A percentile compares a stretch with the other conserved stretches of the same genome.
Evolutionary conservation across 53 echinoderm and acorn worm genomes (phyloP).

Genomic region (Paracentrotus lividus): DNA sequence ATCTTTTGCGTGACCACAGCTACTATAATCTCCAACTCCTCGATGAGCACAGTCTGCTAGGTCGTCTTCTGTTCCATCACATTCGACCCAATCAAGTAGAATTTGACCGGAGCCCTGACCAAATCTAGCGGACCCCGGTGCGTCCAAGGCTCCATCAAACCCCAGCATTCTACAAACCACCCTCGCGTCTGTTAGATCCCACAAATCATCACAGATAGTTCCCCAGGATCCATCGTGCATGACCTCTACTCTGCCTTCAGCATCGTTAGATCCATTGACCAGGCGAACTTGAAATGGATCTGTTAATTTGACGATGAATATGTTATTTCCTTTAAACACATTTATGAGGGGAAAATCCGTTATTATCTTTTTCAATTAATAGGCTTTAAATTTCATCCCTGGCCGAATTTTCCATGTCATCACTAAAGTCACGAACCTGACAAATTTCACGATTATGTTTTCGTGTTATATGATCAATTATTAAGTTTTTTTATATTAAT

Average conservation of each 20-base stretch:
- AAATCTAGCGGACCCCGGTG: conserved; percentile 4
- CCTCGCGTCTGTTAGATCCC: conserved; percentile 59
- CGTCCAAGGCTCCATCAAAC: conserved; percentile 27
- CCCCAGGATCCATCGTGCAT: conserved; percentile 41
- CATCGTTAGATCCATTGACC: neutral
- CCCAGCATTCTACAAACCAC: conserved; percentile 62
- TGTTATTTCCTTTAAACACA: too few relatives aligned
- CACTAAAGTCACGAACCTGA: too few relatives aligned
- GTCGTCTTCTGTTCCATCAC: conserved; percentile 28
- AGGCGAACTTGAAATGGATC: conserved; percentile 48
- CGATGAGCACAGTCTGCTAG: conserved; percentile 21
- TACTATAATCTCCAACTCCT: neutral
- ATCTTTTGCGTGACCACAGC: conserved; percentile 8
- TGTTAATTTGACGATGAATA: neutral
- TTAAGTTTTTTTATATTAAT: too few relatives aligned
- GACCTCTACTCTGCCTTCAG: conserved; percentile 63
- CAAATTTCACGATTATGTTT: neutral
- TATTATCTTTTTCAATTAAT: too few relatives aligned
- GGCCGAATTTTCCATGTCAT: too few relatives aligned
- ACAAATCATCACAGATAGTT: conserved; percentile 54
- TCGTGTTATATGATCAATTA: too few relatives aligned
- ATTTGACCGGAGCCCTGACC: conserved; percentile 46
- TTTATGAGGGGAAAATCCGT: too few relatives aligned
- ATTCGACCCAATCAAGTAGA: conserved; percentile 11
- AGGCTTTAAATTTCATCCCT: neutral